A percentile compares a stretch with the other conserved stretches of the same genome.
Conservation (phyloP, 92 coral and sea anemone genomes). For the Scolanthus callimorphus region DNA sequence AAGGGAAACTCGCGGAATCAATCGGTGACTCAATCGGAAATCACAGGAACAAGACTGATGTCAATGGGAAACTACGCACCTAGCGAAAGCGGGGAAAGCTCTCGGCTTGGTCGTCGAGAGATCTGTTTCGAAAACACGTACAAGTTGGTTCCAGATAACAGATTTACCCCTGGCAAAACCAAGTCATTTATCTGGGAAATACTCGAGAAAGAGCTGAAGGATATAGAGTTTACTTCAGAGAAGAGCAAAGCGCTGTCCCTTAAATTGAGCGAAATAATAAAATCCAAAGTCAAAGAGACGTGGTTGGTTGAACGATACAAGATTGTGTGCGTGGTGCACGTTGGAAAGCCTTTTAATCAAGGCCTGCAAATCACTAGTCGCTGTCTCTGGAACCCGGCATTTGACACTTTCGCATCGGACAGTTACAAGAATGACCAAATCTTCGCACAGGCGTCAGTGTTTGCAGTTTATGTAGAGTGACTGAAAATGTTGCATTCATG, state of each 20-base stretch:
- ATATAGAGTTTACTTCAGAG: constrained; percentile 22
- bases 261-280: constrained; percentile 51
- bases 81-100: constrained; percentile 16
- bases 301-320: constrained; percentile 46
- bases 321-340: constrained; percentile 62
- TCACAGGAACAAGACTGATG: background rate
- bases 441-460: constrained; percentile 76
- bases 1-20: background rate
- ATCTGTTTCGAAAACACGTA: constrained; percentile 44
- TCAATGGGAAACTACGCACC: background rate
- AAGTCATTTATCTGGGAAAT: constrained; percentile 25
- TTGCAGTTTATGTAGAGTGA: constrained; percentile 74
- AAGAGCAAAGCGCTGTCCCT: constrained; percentile 29
- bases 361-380: constrained; percentile 42
- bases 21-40: background rate
- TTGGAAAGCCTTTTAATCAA: constrained; percentile 59
- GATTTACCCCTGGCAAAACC: constrained; percentile 30
- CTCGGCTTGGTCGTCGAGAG: background rate
- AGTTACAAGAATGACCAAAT: constrained; percentile 48
- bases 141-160: constrained; percentile 48
- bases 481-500: too few relatives aligned
- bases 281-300: constrained; percentile 40
- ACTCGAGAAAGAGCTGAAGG: constrained; percentile 25
- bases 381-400: constrained; percentile 67
- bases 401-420: constrained; percentile 63